Base-by-base conservation (phyloP, 2,797 vertebrate species). In the Balearica regulorum region DNA sequence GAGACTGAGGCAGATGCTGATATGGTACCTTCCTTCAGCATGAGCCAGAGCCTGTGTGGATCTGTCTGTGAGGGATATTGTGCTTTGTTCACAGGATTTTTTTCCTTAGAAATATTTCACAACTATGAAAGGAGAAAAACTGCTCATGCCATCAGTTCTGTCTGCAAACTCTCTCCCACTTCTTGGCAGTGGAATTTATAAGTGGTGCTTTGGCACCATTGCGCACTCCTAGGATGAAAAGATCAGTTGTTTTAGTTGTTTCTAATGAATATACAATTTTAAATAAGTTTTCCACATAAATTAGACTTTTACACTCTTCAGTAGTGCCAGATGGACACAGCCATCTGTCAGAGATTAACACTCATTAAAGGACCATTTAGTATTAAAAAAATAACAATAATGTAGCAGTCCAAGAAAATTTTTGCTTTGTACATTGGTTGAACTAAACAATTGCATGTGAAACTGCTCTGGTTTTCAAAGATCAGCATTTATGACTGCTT, bases 301-400 rank as follows among this genome's bases (percentile, higher is more conserved):
- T 92, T 83, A 89, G 65, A 76, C 64, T 94, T 87, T 65, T 92
- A 72, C 17, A 10, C 72, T 83, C 84, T 83, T 92, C 92, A 88
- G 84, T 76, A 93, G 69, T 91, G 82, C 94, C 96, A 96, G 92
- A 97, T 93, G 95, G 89, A 79, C 55, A 65, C n/a, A 96, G 80
- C 87, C 96, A 96, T 96, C 94, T 97, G 96, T 95, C 94, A 88
- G 84, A 93, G 72, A 96, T 96, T 97, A 97, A 88, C 84, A 86
- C 28, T 58, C 78, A 81, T 69, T 95, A 69, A 95, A 94, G 71
- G 83, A 81, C 61, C 80, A 89, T 65, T 87, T 83, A 73, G 48
- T 60, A 92, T 89, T 89, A 16, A 70, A 93, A 66, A 90, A 75
- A 37, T 6, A 72, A 76, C 80, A 94, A 93, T 82, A 94, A 89